Conservation (phyloP, 2,113 vertebrate genomes). For the Sceloporus undulatus region DNA sequence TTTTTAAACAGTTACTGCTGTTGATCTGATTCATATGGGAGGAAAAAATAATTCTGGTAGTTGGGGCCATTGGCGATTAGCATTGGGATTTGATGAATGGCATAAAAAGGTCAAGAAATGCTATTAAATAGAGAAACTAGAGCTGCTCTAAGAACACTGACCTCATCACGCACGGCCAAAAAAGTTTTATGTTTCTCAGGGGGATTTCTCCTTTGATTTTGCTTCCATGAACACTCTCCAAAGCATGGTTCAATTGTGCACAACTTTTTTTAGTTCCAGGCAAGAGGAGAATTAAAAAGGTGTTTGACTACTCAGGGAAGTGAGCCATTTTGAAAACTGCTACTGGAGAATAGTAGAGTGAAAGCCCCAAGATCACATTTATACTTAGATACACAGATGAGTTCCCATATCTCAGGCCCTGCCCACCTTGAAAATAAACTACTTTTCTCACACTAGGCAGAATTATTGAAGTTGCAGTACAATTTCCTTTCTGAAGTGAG, state of each 20-base stretch:
- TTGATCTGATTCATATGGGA: neutral
- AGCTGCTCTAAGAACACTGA: neutral
- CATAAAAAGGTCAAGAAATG: neutral
- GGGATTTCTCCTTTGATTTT: neutral
- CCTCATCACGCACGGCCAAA: neutral
- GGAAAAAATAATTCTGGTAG: neutral
- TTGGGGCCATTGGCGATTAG: neutral
- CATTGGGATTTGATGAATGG: slow-evolving; percentile 4
- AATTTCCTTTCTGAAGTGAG: too few relatives aligned
- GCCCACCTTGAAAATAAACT: too few relatives aligned
- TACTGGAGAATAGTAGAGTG: neutral
- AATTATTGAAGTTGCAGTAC: too few relatives aligned
- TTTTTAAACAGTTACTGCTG: neutral
- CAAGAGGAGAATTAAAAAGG: neutral
- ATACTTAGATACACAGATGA: too few relatives aligned
- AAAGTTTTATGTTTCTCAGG: neutral
- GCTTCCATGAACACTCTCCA: neutral
- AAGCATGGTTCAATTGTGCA: neutral
- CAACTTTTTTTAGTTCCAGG: neutral
- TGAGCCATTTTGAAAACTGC: neutral
- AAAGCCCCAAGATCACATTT: neutral
- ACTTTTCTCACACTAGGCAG: too few relatives aligned
- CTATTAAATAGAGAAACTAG: neutral
- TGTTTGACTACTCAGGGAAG: neutral
- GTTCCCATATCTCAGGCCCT: too few relatives aligned